A percentile compares a stretch with the other conserved stretches of the same genome.
Conservation (phyloP, 35 echinoderm and acorn worm genomes). For the Apostichopus californicus region DNA sequence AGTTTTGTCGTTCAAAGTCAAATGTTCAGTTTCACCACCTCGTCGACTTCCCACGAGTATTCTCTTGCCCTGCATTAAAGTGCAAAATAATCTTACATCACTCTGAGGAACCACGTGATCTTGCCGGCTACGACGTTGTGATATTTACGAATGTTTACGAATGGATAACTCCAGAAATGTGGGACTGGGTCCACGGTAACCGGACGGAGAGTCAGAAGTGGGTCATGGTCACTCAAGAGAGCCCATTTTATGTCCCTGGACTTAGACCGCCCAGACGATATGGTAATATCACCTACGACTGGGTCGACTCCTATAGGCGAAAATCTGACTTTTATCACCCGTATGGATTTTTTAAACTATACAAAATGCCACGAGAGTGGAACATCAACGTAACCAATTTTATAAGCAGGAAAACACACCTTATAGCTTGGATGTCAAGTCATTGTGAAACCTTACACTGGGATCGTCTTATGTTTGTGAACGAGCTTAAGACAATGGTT, state of each 20-base stretch:
- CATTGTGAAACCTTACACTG: constrained; percentile 63
- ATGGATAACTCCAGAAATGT: constrained; percentile 37
- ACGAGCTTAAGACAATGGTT: constrained; percentile 23
- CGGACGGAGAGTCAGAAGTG: constrained; percentile 15
- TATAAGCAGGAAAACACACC: constrained; percentile 43
- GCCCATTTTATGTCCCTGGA: constrained; percentile 48
- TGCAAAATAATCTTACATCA: constrained; percentile 27
- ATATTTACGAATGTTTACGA: constrained; percentile 45
- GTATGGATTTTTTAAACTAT: constrained; percentile 35
- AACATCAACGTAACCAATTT: constrained; percentile 11
- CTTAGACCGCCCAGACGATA: constrained; percentile 8
- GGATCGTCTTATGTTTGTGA: constrained; percentile 62
- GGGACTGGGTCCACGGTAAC: constrained; percentile 48
- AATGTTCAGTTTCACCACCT: background rate
- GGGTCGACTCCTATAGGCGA: constrained; percentile 31
- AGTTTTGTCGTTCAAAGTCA: constrained; percentile 3
- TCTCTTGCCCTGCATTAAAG: background rate
- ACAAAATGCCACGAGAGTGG: background rate
- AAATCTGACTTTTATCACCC: constrained; percentile 33
- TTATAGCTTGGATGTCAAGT: constrained; percentile 68
- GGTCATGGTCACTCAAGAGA: constrained; percentile 59
- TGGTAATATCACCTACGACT: constrained; percentile 32
- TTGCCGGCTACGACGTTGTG: constrained; percentile 15
- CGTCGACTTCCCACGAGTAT: background rate
- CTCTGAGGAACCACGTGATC: constrained; percentile 10